Evolutionary conservation across 2,113 vertebrate species (phyloP).

Genomic region (Grammomys dolichurus): DNA sequence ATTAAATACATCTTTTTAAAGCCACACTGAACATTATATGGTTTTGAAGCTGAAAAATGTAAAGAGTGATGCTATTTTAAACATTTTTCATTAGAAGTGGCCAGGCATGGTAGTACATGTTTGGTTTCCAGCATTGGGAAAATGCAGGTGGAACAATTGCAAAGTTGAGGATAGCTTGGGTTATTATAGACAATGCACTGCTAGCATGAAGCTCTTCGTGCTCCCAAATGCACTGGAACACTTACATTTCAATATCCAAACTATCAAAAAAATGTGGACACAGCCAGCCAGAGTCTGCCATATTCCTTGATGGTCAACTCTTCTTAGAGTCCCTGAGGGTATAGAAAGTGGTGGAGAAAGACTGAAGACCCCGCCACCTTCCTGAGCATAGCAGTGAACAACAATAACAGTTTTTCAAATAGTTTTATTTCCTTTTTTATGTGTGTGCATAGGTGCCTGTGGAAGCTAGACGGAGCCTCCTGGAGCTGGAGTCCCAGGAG

Average conservation of each 20-base stretch:
- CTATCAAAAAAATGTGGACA: not conserved
- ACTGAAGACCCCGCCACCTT: not conserved
- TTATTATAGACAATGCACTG: not conserved
- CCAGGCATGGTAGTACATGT: not conserved
- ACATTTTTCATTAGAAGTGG: not conserved
- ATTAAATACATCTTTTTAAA: not conserved
- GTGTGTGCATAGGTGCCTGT: not conserved
- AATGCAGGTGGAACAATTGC: not conserved
- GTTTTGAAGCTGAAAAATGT: not conserved
- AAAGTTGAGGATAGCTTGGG: not conserved
- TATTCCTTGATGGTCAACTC: not conserved
- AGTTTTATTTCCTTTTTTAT: not conserved
- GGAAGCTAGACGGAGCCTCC: not conserved
- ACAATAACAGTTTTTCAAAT: not conserved
- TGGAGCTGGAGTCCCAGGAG: not conserved
- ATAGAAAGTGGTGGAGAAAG: not conserved
- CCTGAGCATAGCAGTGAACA: not conserved
- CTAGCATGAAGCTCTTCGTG: not conserved
- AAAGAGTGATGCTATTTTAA: not conserved
- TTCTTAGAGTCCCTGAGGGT: not conserved
- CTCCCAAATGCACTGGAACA: not conserved
- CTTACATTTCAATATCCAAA: not conserved
- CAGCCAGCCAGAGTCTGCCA: not conserved
- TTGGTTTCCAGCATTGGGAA: not conserved
- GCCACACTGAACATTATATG: not conserved